Evolutionary conservation across 2,888 invertebrate genomes (phyloP), one percentile per base, ranked within the genome.

Genomic region (Agrotis clavis): DNA sequence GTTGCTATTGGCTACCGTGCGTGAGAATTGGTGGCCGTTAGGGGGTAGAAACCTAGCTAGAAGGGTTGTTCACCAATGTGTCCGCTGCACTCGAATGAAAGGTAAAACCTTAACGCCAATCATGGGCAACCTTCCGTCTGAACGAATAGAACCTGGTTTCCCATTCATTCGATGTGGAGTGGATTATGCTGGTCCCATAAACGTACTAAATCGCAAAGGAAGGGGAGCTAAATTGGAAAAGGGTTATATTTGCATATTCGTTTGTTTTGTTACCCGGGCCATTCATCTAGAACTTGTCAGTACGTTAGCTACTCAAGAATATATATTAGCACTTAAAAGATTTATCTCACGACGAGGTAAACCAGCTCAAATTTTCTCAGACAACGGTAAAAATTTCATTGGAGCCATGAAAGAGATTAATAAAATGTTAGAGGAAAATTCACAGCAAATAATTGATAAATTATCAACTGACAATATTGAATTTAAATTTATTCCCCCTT

Each of bases 91-190:
- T 14, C 61, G 61, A 9, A 16, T 47, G 47, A 61, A 61, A 18
- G 61, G 61, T 4, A 61, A 60, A 7, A 41, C 59, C 13, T 2
- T 60, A 19, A 14, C 59, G 2, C 41, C 41, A 41, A 41, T 19
- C 35, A 60, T 60, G 59, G 59, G 45, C 4, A 7, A 60, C 41
- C 14, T 60, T 6, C 59, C 59, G 5, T 5, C 14, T 14, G 59
- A 60, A 19, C n/a, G 59, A 16, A 16, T 60, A 3, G 41, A 60
- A 41, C 19, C 59, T 0, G 41, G 59, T 35, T 60, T 41, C 13
- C 59, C 59, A 14, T 60, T 60, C 19, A 35, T 60, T 5, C 59
- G 59, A 13, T 60, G 59, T 60, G 59, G 59, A n/a, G 59, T 60
- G 7, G 59, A 60, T 19, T 60, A 60, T 60, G 59, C 59, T 19